A percentile compares a stretch with the other conserved stretches of the same genome.
phyloP scores from a whole-genome alignment of 2,888 invertebrate genomes.

The Scaptomyza polygonia region DNA sequence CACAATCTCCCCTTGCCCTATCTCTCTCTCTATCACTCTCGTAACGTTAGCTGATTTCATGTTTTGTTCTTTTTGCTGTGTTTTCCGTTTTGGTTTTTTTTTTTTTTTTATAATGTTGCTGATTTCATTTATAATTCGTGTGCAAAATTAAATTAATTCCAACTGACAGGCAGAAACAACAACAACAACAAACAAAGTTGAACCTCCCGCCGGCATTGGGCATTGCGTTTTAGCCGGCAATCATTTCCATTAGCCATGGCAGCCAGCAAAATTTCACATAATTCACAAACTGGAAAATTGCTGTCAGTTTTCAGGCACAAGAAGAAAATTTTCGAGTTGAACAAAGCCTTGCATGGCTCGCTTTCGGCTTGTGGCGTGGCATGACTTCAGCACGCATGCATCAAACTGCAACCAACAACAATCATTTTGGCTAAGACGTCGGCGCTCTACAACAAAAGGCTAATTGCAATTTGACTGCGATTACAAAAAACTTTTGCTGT shows the following conservation, averaged over 20 bases:
- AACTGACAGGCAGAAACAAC: slow-evolving; percentile 67
- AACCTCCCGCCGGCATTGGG: slow-evolving; percentile 35
- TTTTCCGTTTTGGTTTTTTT: slow-evolving; percentile 16
- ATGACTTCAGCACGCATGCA: slow-evolving; percentile 68
- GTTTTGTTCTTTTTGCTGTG: slow-evolving; percentile 54
- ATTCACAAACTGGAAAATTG: slow-evolving; percentile 78
- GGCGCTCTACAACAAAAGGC: slow-evolving; percentile 70
- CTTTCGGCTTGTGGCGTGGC: slow-evolving; percentile 43
- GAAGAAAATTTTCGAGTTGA: slow-evolving; percentile 58
- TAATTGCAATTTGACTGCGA: slow-evolving; percentile 79
- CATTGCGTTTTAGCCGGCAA: slow-evolving; percentile 78
- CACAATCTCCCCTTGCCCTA: slow-evolving; percentile 14
- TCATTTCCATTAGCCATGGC: slow-evolving; percentile 76
- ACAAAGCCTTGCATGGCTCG: slow-evolving; percentile 47
- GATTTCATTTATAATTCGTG: slow-evolving; percentile 79
- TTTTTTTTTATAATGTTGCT: slow-evolving; percentile 45
- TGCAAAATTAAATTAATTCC: slow-evolving; percentile 78
- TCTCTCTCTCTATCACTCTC: no score
- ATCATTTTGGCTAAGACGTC: slow-evolving; percentile 51
- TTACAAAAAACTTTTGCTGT: slow-evolving; percentile 64
- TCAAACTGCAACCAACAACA: slow-evolving; percentile 66
- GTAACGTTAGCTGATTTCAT: slow-evolving; percentile 47
- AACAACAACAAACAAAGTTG: slow-evolving; percentile 22
- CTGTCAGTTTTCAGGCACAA: slow-evolving; percentile 64
- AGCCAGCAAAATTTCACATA: slow-evolving; percentile 74